phyloP scores from a whole-genome alignment of 2,888 invertebrate species.

The Eubasilissa splendida region DNA sequence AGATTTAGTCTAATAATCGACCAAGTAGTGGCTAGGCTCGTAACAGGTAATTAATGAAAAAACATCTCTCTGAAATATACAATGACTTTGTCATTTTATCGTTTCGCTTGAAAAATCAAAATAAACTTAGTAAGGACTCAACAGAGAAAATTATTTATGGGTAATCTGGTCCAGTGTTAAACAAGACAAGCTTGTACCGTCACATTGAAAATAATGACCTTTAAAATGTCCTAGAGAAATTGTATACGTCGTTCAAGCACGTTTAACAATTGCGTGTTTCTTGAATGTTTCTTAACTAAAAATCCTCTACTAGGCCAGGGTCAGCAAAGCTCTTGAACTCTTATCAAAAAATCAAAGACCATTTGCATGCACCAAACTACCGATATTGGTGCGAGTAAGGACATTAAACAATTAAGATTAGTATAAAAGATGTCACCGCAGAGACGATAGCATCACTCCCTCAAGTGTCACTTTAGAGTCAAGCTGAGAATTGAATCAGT shows the following conservation, averaged over 20 bases:
- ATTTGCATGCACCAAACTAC: background rate
- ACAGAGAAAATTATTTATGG: too few species aligned
- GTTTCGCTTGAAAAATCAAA: too few species aligned
- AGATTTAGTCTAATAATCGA: too few species aligned
- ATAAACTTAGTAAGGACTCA: too few species aligned
- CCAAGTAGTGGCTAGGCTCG: too few species aligned
- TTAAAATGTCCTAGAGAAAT: too few species aligned
- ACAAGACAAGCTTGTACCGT: too few species aligned
- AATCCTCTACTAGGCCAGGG: background rate
- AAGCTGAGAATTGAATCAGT: background rate
- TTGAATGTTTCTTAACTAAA: background rate
- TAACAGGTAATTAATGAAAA: too few species aligned
- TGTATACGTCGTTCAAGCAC: background rate
- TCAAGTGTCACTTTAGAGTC: background rate
- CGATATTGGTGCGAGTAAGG: background rate
- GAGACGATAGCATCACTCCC: slow-evolving; percentile 29
- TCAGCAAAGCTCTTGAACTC: slow-evolving; percentile 8
- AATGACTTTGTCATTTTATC: too few species aligned
- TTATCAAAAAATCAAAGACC: slow-evolving; percentile 1
- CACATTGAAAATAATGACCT: too few species aligned
- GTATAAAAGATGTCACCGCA: slow-evolving; percentile 24
- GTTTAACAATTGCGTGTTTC: background rate
- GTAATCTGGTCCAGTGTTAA: too few species aligned
- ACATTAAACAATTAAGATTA: background rate
- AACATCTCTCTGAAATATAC: too few species aligned